Evolutionary conservation across 2,797 vertebrate species (phyloP).

Genomic region (Crocodylus rhombifer): DNA sequence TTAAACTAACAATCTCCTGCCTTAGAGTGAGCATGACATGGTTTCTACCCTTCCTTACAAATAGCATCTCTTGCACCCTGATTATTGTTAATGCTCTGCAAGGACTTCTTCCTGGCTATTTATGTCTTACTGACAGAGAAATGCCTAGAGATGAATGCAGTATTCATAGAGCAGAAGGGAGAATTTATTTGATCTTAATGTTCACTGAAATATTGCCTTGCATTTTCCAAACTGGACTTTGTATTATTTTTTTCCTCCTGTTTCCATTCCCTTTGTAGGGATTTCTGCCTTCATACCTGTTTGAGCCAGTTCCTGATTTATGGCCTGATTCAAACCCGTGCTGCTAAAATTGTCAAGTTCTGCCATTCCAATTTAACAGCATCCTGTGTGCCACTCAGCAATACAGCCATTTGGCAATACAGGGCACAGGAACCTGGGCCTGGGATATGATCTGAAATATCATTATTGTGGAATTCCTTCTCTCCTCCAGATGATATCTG

Average conservation of each 20-base stretch:
- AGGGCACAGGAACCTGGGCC: background rate
- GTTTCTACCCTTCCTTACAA: background rate
- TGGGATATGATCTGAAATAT: background rate
- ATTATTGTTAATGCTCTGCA: background rate
- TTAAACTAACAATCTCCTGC: background rate
- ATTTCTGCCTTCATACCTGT: background rate
- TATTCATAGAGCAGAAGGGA: background rate
- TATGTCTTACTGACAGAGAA: background rate
- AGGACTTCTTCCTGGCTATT: background rate
- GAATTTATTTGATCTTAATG: background rate
- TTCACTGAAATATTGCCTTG: background rate
- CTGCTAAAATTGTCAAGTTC: background rate
- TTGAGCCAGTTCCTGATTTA: background rate
- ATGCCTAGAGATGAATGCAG: background rate
- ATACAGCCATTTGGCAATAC: too few relatives aligned
- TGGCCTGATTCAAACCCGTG: background rate
- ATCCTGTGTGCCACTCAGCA: background rate
- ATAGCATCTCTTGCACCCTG: background rate
- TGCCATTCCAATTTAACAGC: background rate
- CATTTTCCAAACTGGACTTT: background rate
- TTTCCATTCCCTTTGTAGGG: background rate
- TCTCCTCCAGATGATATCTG: background rate
- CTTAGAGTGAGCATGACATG: background rate
- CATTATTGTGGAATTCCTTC: background rate
- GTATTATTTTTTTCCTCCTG: background rate